phyloP scores from a whole-genome alignment of 2,797 vertebrate species.

The Melanotaenia nigrans region DNA sequence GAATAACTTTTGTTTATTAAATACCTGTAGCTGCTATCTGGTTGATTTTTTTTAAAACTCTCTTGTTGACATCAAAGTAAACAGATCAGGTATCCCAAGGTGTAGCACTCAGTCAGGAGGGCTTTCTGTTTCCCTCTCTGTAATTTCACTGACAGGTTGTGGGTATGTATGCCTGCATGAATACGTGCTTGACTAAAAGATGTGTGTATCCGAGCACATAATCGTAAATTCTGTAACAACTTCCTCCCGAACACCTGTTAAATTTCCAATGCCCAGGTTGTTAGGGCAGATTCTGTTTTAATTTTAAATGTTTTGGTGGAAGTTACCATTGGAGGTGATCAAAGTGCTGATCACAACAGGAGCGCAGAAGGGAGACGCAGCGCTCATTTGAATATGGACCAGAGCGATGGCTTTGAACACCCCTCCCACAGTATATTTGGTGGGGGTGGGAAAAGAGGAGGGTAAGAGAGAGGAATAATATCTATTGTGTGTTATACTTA shows the following conservation, averaged over 20 bases:
- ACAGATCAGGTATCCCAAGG: conserved; percentile 79
- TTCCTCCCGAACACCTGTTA: conserved; percentile 82
- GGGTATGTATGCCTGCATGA: conserved; percentile 39
- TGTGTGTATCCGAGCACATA: conserved; percentile 73
- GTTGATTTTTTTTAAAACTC: conserved; percentile 71
- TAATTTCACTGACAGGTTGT: conserved; percentile 79
- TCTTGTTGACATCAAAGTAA: conserved; percentile 83
- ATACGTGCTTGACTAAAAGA: conserved; percentile 51
- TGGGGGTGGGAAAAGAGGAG: conserved; percentile 37
- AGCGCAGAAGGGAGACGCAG: conserved; percentile 58
- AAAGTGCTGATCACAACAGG: conserved; percentile 79
- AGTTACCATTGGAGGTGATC: conserved; percentile 77
- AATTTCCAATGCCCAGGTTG: conserved; percentile 82
- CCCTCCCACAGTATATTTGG: conserved; percentile 60
- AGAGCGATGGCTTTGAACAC: conserved; percentile 79
- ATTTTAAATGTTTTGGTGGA: conserved; percentile 82
- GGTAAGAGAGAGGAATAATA: conserved; percentile 63
- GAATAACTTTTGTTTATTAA: conserved; percentile 83
- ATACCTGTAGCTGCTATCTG: conserved; percentile 75
- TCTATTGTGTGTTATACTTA: conserved; percentile 73
- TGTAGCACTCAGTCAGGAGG: conserved; percentile 76
- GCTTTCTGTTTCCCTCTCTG: conserved; percentile 77
- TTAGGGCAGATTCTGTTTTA: conserved; percentile 81
- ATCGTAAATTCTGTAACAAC: conserved; percentile 83
- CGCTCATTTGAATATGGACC: conserved; percentile 82